Evolutionary conservation across 2,888 invertebrate genomes (phyloP).

Genomic region (Drosophila picticornis): DNA sequence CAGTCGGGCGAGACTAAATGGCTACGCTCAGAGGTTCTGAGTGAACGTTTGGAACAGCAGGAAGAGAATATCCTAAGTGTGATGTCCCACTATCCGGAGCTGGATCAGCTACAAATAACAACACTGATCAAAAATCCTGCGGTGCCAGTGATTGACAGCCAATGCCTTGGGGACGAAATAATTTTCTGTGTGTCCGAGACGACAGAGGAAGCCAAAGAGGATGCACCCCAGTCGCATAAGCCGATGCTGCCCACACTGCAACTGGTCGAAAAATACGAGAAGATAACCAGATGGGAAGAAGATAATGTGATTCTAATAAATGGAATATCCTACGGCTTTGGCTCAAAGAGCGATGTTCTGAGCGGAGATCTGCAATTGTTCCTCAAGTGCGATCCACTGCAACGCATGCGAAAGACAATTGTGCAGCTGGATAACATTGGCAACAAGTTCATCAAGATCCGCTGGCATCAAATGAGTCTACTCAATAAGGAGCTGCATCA

Average conservation of each 20-base stretch:
- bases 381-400: conserved; percentile 71
- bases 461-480: conserved; percentile 34
- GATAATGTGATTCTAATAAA: conserved; percentile 67
- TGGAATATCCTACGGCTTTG: conserved; percentile 45
- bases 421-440: conserved; percentile 72
- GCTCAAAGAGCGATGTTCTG: conserved; percentile 22
- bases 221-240: not conserved
- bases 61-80: conserved; percentile 58
- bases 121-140: not conserved
- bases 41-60: conserved; percentile 37
- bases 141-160: not conserved
- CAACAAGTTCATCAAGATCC: conserved; percentile 48
- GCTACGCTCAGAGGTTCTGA: conserved; percentile 64
- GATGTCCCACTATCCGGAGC: conserved; percentile 65
- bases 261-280: not conserved
- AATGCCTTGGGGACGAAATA: conserved; percentile 14
- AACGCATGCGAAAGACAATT: conserved; percentile 59
- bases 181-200: conserved; percentile 15
- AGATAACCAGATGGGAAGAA: not conserved
- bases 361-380: conserved; percentile 34
- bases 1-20: conserved; percentile 35
- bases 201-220: not conserved
- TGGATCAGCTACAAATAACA: conserved; percentile 65
- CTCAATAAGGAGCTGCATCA: conserved; percentile 17
- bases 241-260: not conserved